Percentiles rank a stretch among this genome's conserved stretches.
These are phyloP conservation scores for Pristionchus mayeri DNA, from an alignment of 2,888 invertebrate species.

Conservation along the genomic window DNA sequence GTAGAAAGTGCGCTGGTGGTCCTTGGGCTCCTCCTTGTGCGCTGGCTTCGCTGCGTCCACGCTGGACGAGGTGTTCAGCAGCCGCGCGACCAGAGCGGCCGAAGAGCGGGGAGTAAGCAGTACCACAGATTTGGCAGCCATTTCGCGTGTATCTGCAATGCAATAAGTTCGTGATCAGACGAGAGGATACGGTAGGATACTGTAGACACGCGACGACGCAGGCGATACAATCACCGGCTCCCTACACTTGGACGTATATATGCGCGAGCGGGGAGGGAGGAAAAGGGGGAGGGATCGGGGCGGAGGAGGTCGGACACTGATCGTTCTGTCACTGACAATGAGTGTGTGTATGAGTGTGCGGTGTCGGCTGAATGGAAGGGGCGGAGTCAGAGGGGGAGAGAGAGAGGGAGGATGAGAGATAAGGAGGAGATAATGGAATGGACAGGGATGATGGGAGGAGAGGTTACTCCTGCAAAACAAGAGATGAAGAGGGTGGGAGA, in stretches of 20 bases:
- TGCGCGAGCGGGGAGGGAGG: slow-evolving; percentile 49
- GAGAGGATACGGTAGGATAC: background rate
- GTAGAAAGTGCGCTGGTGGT: slow-evolving; percentile 59
- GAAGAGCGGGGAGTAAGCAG: slow-evolving; percentile 51
- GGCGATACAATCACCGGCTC: no score
- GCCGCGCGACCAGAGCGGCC: slow-evolving; percentile 50
- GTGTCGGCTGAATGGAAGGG: slow-evolving; percentile 30
- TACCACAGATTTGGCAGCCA: slow-evolving; percentile 37
- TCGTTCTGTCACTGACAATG: slow-evolving; percentile 38
- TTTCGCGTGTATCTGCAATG: slow-evolving; percentile 47
- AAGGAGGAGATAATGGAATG: slow-evolving; percentile 42
- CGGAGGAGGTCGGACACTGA: background rate
- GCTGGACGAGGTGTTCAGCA: background rate
- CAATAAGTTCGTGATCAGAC: background rate
- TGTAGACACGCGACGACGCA: background rate
- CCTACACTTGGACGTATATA: background rate
- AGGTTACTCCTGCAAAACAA: slow-evolving; percentile 9
- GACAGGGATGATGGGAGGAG: background rate
- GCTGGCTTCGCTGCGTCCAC: background rate
- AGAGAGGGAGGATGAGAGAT: slow-evolving; percentile 34
- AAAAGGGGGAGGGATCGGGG: background rate
- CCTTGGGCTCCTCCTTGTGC: slow-evolving; percentile 38
- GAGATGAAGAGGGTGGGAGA: slow-evolving; percentile 15
- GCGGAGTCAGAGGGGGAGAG: slow-evolving; percentile 46
- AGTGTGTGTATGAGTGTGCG: slow-evolving; percentile 18